A percentile compares a stretch with the other conserved stretches of the same genome.
Conservation (phyloP, 2,797 vertebrate species). For the Phalanger gymnotis region DNA sequence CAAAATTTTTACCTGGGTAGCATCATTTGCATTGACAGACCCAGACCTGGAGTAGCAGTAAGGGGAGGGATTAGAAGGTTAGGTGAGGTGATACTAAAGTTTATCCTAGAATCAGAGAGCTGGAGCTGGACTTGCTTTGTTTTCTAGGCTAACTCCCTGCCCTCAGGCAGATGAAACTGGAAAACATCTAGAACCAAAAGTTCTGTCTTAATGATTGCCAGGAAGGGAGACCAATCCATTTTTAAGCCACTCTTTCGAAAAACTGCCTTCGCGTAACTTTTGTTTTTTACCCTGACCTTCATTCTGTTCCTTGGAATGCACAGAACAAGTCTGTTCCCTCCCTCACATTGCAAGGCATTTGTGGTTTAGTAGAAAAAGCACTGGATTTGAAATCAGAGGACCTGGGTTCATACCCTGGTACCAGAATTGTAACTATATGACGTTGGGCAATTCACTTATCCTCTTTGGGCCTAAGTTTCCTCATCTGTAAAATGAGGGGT, state of each 20-base stretch:
- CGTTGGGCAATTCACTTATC: not conserved
- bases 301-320: not conserved
- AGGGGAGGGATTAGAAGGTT: not conserved
- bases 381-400: not conserved
- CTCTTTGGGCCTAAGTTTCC: constrained; percentile 26
- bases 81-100: not conserved
- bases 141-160: not conserved
- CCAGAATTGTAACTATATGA: not conserved
- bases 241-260: not conserved
- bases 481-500: not conserved
- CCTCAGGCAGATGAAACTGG: not conserved
- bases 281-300: not conserved
- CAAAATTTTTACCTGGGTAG: constrained; percentile 56
- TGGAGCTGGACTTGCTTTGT: not conserved
- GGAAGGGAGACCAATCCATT: not conserved
- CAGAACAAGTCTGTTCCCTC: not conserved
- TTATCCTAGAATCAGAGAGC: not conserved
- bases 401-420: not conserved
- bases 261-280: not conserved
- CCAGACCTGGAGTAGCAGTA: constrained; percentile 6
- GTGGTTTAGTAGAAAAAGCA: not conserved
- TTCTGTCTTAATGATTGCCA: not conserved
- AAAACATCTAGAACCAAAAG: not conserved
- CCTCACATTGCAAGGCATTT: not conserved
- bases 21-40: constrained; percentile 49